These are phyloP conservation scores for Penaeus indicus DNA, from an alignment of 1,140 invertebrate genomes.

Conservation along the genomic window DNA sequence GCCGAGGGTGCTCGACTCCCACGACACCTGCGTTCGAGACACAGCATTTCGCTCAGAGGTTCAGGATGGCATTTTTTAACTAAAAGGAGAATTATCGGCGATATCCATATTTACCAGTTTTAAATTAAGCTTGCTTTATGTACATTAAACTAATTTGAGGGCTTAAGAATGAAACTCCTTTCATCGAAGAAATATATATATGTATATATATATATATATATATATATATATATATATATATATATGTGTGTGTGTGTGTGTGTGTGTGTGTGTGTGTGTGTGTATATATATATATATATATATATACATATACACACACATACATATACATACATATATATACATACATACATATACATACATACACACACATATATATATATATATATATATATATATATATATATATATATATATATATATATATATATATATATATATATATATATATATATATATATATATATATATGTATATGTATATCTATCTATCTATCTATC, in stretches of 20 bases:
- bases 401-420: slow-evolving; percentile 23
- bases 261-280: not conserved
- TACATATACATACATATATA: not conserved
- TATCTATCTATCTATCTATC: not conserved
- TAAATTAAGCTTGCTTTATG: no score
- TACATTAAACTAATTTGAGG: no score
- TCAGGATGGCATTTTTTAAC: no score
- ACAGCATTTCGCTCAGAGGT: no score
- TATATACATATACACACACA: not conserved
- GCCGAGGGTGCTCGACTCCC: slow-evolving; percentile 96
- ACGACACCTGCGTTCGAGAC: slow-evolving; percentile 82
- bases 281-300: not conserved
- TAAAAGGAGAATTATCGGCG: no score
- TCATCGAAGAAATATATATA: not conserved
- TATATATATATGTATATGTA: slow-evolving; percentile 12
- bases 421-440: slow-evolving; percentile 15
- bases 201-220: slow-evolving; percentile 13
- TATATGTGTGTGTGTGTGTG: slow-evolving; percentile 7
- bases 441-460: slow-evolving; percentile 6
- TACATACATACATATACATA: not conserved
- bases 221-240: slow-evolving; percentile 17
- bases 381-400: slow-evolving; percentile 20
- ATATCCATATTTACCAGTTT: no score
- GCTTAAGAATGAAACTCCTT: no score
- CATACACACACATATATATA: not conserved